These are phyloP conservation scores for Syngnathus typhle DNA, from an alignment of 2,113 vertebrate species.

Conservation along the genomic window DNA sequence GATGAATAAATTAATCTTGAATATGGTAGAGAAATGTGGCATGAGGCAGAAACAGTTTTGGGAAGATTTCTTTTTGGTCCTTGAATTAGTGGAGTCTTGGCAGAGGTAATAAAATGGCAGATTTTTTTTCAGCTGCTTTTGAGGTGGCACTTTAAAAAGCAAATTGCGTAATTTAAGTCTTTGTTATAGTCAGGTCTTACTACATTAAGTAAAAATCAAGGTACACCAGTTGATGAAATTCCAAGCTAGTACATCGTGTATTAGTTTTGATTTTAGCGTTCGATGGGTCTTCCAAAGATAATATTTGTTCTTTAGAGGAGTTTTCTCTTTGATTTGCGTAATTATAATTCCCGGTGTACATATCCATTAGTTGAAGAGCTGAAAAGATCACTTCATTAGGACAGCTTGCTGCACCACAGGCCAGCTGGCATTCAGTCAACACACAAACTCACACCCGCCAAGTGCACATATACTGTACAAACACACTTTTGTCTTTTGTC, in stretches of 20 bases:
- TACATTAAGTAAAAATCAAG: neutral
- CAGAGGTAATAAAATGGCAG: neutral
- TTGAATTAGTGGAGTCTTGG: neutral
- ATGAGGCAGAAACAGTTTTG: neutral
- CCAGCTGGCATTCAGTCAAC: slow-evolving; percentile 52
- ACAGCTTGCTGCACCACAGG: slow-evolving; percentile 56
- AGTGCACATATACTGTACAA: slow-evolving; percentile 11
- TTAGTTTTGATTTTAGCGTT: neutral
- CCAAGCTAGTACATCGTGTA: neutral
- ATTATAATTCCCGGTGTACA: slow-evolving; percentile 29
- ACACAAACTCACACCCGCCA: slow-evolving; percentile 11
- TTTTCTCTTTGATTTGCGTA: slow-evolving; percentile 12
- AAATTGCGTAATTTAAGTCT: neutral
- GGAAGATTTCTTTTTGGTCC: neutral
- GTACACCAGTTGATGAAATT: neutral
- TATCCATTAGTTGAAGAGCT: slow-evolving; percentile 32
- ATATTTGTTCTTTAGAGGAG: slow-evolving; percentile 1
- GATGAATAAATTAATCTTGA: too few species aligned
- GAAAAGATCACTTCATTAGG: slow-evolving; percentile 52
- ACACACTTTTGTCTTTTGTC: slow-evolving; percentile 20
- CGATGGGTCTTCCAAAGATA: slow-evolving; percentile 4
- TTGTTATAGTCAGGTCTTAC: neutral
- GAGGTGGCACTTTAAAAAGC: neutral
- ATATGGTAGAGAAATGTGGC: too few species aligned
- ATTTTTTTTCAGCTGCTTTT: neutral